Conservation (phyloP, 2,888 invertebrate genomes). For the Augochlorella aurata region DNA sequence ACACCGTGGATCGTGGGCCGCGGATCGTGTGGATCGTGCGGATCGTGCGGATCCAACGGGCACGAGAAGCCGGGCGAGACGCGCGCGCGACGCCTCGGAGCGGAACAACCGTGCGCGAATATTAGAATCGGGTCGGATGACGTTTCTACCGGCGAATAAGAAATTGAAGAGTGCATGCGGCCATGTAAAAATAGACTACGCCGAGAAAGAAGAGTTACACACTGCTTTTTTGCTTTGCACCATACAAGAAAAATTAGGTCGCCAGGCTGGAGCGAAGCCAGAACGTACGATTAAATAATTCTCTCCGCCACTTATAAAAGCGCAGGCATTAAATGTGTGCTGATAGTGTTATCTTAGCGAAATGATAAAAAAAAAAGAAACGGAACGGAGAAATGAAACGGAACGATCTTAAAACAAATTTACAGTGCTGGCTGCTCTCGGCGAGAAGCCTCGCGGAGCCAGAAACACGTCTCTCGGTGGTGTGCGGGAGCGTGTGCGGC, state of each 20-base stretch:
- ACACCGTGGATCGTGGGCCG: background rate
- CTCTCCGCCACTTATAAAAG: conserved; percentile 80
- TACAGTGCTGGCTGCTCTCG: conserved; percentile 68
- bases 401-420: conserved; percentile 77
- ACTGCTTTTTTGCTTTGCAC: conserved; percentile 54
- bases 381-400: conserved; percentile 16
- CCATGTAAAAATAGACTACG: conserved; percentile 43
- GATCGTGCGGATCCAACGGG: conserved; percentile 3
- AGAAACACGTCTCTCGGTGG: background rate
- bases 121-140: conserved; percentile 23
- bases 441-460: background rate
- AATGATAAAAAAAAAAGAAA: conserved; percentile 78
- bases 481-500: conserved; percentile 48
- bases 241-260: conserved; percentile 79
- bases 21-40: background rate
- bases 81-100: background rate
- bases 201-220: conserved; percentile 33
- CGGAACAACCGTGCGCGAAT: background rate
- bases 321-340: conserved; percentile 81
- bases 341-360: conserved; percentile 81
- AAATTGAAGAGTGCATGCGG: conserved; percentile 48
- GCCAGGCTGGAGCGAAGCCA: conserved; percentile 79
- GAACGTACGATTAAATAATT: conserved; percentile 81
- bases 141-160: conserved; percentile 19
- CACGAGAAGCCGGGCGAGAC: no score